Conservation (phyloP, 2,113 vertebrate species). For the Salvelinus fontinalis region DNA sequence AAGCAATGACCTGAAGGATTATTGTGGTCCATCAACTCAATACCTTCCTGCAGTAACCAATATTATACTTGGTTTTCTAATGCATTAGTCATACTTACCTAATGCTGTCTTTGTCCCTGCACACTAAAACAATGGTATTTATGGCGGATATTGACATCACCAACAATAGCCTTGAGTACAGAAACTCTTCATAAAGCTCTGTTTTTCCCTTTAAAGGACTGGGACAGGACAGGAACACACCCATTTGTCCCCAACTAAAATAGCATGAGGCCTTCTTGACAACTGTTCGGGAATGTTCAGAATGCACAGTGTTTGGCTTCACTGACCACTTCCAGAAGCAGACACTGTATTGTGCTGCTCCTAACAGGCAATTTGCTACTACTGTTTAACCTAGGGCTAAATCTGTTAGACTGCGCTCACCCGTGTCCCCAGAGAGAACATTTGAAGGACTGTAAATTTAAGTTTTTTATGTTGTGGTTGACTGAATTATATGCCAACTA, state of each 20-base stretch:
- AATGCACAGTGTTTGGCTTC: slow-evolving; percentile 37
- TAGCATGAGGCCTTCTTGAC: background rate
- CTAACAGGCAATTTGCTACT: slow-evolving; percentile 27
- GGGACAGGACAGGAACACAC: background rate
- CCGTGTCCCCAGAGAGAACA: slow-evolving; percentile 12
- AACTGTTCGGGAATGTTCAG: slow-evolving; percentile 31
- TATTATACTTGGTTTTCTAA: no score
- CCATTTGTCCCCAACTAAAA: background rate
- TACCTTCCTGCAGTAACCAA: no score
- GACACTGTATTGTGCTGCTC: background rate
- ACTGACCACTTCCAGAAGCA: slow-evolving; percentile 25
- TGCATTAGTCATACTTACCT: no score
- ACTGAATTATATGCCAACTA: slow-evolving; percentile 38
- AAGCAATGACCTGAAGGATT: no score
- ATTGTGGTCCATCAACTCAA: no score
- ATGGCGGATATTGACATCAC: no score
- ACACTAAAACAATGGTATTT: no score
- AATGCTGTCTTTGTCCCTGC: no score
- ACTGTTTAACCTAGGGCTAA: slow-evolving; percentile 34
- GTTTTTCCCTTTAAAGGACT: no score
- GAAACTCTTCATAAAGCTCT: no score
- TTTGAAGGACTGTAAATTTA: slow-evolving; percentile 12
- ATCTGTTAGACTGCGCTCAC: slow-evolving; percentile 29
- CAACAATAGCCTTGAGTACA: no score
- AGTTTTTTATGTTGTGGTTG: slow-evolving; percentile 10